Conservation (phyloP, 2,797 vertebrate genomes). For the Dendrocincla fuliginosa region DNA sequence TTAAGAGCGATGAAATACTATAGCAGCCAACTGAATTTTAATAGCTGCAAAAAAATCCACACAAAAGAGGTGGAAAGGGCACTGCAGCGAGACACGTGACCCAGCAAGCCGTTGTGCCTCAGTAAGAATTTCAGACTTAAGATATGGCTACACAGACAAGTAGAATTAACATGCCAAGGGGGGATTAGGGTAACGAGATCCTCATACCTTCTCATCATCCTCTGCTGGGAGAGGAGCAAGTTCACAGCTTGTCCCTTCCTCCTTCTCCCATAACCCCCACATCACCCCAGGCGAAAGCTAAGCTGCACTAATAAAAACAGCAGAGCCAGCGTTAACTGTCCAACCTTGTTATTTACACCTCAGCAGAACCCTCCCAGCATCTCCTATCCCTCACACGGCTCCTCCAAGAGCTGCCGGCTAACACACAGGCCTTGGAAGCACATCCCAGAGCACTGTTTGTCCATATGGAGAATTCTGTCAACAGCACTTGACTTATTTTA, state of each 20-base stretch:
- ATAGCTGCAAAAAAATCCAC: neutral
- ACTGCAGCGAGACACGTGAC: neutral
- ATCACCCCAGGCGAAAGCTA: neutral
- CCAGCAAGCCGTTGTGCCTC: neutral
- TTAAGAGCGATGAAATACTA: neutral
- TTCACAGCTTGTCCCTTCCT: slow-evolving; percentile 35
- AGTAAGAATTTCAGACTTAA: neutral
- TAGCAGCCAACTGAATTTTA: neutral
- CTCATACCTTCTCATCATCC: neutral
- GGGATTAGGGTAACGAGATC: slow-evolving; percentile 26
- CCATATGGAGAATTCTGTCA: neutral
- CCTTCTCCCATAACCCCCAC: slow-evolving; percentile 2
- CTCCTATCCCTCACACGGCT: neutral
- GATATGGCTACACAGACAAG: neutral
- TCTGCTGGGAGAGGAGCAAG: neutral
- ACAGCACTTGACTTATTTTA: neutral
- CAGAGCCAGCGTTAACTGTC: slow-evolving; percentile 44
- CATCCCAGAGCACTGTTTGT: fast-evolving
- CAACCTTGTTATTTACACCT: slow-evolving; percentile 57
- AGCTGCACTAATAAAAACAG: slow-evolving; percentile 52
- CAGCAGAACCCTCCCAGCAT: slow-evolving; percentile 28
- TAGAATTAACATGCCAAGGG: neutral
- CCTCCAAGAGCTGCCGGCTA: neutral
- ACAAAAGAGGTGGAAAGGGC: neutral
- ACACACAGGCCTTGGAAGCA: neutral